Conservation (phyloP, 2,113 vertebrate species). For the Pantherophis guttatus region DNA sequence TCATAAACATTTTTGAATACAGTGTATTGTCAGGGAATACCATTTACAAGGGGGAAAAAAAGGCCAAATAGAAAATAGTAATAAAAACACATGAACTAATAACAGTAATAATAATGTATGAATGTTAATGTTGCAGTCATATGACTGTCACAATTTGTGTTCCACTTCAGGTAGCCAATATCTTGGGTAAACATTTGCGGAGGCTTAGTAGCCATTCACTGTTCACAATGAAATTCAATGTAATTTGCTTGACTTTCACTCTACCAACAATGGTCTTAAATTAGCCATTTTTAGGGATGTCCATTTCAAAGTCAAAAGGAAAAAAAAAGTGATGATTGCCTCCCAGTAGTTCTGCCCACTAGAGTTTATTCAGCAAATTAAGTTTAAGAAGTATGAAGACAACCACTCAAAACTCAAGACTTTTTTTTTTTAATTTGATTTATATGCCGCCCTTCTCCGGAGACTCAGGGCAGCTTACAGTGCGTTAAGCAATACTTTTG, state of each 20-base stretch:
- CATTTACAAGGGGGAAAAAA: too few relatives aligned
- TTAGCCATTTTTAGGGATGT: neutral
- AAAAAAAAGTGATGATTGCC: neutral
- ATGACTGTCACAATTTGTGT: neutral
- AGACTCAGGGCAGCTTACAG: too few relatives aligned
- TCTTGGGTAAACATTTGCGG: neutral
- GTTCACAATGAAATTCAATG: neutral
- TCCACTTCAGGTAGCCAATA: neutral
- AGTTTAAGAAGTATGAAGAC: neutral
- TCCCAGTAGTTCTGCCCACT: neutral
- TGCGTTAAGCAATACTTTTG: too few relatives aligned
- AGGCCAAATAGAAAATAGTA: too few relatives aligned
- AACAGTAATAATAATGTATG: too few relatives aligned
- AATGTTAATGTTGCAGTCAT: neutral
- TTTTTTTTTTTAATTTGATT: neutral
- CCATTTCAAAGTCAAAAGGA: neutral
- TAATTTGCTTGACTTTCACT: neutral
- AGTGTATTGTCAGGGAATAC: too few relatives aligned
- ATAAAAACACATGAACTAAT: too few relatives aligned
- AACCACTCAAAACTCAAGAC: neutral
- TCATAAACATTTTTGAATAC: too few relatives aligned
- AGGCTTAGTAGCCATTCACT: neutral
- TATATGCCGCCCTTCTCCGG: too few relatives aligned
- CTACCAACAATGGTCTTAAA: neutral
- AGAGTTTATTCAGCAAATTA: neutral